Evolutionary conservation across 2,113 vertebrate genomes (phyloP).

Genomic region (Oryzias javanicus): DNA sequence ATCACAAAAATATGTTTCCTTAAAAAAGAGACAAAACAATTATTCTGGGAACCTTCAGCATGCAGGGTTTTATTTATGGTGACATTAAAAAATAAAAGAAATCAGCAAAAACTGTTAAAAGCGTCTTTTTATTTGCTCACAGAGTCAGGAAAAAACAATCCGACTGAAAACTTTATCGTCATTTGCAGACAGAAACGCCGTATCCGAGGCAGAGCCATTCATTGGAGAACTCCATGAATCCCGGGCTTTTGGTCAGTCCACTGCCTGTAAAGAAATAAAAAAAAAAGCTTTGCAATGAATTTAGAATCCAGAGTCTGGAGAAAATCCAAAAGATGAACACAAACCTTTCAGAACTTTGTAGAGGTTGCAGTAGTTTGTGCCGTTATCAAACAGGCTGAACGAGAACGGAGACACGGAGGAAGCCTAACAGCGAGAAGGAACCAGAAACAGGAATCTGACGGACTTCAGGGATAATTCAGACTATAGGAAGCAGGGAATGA

Average conservation of each 20-base stretch:
- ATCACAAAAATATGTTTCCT: no score
- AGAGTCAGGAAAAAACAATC: neutral
- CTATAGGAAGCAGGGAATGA: neutral
- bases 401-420: constrained; percentile 43
- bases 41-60: no score
- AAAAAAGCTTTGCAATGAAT: neutral
- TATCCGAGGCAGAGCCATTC: constrained; percentile 62
- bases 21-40: no score
- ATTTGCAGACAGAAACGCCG: constrained; percentile 40
- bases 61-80: no score
- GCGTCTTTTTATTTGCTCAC: neutral
- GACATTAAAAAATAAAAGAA: no score
- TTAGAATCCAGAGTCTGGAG: neutral
- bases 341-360: constrained; percentile 33
- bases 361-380: constrained; percentile 69
- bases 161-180: neutral
- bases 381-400: constrained; percentile 55
- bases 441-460: neutral
- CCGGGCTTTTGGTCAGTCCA: constrained; percentile 55
- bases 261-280: constrained; percentile 40
- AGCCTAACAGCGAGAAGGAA: constrained; percentile 30
- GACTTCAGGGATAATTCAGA: neutral
- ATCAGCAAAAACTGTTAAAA: no score
- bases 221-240: constrained; percentile 56
- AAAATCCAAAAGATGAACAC: neutral